Conservation (phyloP, 1,140 invertebrate genomes). For the Mizuhopecten yessoensis region DNA sequence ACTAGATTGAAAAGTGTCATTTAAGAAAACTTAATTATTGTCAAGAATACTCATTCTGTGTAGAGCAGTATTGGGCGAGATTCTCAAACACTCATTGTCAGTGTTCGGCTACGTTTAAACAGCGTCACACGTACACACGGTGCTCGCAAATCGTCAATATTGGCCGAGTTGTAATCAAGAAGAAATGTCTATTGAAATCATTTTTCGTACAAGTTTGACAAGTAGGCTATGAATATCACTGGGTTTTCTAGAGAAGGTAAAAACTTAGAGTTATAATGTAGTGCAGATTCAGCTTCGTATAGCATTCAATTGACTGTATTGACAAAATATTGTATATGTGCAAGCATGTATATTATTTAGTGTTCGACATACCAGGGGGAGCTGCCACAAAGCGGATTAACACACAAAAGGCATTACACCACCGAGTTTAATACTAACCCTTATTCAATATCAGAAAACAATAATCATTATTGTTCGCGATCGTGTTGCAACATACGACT, state of each 20-base stretch:
- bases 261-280: not conserved
- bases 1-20: conserved; percentile 28
- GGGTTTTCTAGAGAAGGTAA: not conserved
- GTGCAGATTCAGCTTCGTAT: not conserved
- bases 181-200: conserved; percentile 5
- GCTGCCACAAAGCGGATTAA: conserved; percentile 15
- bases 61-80: not conserved
- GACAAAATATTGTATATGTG: conserved; percentile 12
- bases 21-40: conserved; percentile 36
- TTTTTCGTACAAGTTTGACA: conserved; percentile 22
- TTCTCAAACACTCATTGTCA: conserved; percentile 17
- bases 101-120: not conserved
- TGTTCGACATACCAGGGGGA: not conserved
- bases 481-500: not conserved
- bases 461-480: conserved; percentile 23
- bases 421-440: not conserved
- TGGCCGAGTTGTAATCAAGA: not conserved
- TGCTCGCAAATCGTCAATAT: not conserved
- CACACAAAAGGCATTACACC: conserved; percentile 5
- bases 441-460: not conserved
- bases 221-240: conserved; percentile 8
- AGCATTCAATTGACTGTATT: not conserved
- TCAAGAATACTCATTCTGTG: conserved; percentile 20
- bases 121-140: too few relatives aligned
- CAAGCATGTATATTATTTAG: not conserved